These are phyloP conservation scores for Pyxicephalus adspersus DNA, from an alignment of 2,113 vertebrate species.

Conservation along the genomic window DNA sequence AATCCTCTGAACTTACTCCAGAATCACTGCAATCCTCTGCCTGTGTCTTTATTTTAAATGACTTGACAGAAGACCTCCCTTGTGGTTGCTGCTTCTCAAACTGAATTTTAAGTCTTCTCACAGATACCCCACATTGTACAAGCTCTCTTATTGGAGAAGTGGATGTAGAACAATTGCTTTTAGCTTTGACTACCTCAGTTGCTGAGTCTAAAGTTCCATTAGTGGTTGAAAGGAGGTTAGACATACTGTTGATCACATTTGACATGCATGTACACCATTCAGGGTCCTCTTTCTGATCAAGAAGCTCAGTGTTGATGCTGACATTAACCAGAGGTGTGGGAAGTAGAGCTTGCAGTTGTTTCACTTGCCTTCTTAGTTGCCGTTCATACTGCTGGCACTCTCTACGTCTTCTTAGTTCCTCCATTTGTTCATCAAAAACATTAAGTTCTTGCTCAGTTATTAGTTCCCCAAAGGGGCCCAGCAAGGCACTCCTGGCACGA, in stretches of 20 bases:
- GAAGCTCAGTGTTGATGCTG: conserved; percentile 81
- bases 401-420: conserved; percentile 80
- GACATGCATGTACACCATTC: conserved; percentile 86
- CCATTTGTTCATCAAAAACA: conserved; percentile 87
- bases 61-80: not conserved
- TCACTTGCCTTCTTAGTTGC: conserved; percentile 82
- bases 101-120: conserved; percentile 80
- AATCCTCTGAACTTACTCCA: conserved; percentile 74
- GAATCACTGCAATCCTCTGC: conserved; percentile 73
- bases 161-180: conserved; percentile 60
- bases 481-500: conserved; percentile 84
- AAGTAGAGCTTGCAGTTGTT: conserved; percentile 84
- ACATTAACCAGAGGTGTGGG: conserved; percentile 87
- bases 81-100: conserved; percentile 74
- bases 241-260: conserved; percentile 86
- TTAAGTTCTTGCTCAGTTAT: conserved; percentile 89
- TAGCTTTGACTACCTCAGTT: not conserved
- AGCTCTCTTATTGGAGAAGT: conserved; percentile 83
- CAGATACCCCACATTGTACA: conserved; percentile 87
- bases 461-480: conserved; percentile 94
- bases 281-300: conserved; percentile 69
- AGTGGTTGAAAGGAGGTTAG: conserved; percentile 80
- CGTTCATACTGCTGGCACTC: conserved; percentile 82
- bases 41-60: not conserved
- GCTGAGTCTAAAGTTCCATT: conserved; percentile 61